Conservation (phyloP, 2,797 vertebrate species). For the Euthynnus affinis region DNA sequence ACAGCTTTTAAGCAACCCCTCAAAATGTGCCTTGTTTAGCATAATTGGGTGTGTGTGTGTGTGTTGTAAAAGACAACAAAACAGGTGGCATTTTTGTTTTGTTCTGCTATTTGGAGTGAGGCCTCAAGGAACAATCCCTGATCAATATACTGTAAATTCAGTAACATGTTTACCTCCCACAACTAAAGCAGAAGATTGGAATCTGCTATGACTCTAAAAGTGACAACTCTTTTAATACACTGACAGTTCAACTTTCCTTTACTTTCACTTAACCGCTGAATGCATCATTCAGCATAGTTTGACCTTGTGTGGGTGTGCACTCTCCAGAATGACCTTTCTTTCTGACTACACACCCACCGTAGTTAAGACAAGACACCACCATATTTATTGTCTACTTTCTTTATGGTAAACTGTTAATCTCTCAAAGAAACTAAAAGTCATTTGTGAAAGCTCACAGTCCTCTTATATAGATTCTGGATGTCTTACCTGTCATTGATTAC, state of each 20-base stretch:
- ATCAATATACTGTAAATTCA: not conserved
- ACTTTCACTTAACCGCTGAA: conserved; percentile 24
- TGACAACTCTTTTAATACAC: not conserved
- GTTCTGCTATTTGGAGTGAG: not conserved
- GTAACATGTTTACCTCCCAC: not conserved
- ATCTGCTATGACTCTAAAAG: not conserved
- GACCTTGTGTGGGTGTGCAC: conserved; percentile 4
- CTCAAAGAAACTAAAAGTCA: conserved; percentile 9
- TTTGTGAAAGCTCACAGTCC: conserved; percentile 19
- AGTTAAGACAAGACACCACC: conserved; percentile 8
- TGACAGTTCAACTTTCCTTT: conserved; percentile 4
- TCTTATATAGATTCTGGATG: conserved; percentile 13
- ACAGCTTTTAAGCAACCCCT: not conserved
- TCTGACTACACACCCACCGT: too few species aligned
- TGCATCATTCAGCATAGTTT: conserved; percentile 9
- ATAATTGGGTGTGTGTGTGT: not conserved
- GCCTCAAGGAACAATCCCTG: not conserved
- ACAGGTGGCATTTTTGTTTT: not conserved
- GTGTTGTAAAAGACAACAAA: not conserved
- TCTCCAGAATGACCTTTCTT: not conserved
- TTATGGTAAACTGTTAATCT: conserved; percentile 12
- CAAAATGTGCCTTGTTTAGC: not conserved
- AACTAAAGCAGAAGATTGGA: not conserved
- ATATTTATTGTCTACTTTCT: conserved; percentile 12
- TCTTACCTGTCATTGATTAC: conserved; percentile 14